Conservation (phyloP, 2,113 vertebrate genomes). For the Bufo bufo region DNA sequence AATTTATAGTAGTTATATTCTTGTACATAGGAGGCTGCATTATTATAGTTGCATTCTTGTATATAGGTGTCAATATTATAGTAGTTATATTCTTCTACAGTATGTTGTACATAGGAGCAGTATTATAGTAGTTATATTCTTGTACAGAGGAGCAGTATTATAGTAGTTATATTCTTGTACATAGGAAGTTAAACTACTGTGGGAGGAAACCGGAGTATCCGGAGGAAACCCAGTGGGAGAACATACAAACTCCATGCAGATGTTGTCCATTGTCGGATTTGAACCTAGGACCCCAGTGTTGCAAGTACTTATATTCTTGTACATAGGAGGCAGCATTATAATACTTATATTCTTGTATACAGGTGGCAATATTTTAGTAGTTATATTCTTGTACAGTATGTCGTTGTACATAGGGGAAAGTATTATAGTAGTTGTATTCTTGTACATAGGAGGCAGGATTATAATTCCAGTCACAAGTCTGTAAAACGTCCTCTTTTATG, state of each 20-base stretch:
- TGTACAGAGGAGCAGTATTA: neutral
- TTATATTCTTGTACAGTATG: neutral
- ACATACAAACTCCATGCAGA: too few relatives aligned
- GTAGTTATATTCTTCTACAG: neutral
- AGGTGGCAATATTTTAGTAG: too few relatives aligned
- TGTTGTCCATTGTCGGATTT: too few relatives aligned
- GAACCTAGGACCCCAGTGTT: too few relatives aligned
- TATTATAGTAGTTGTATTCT: conserved; percentile 3
- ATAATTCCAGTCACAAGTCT: too few relatives aligned
- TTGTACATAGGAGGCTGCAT: neutral
- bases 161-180: neutral
- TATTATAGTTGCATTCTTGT: conserved; percentile 1
- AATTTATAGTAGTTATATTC: conserved; percentile 16
- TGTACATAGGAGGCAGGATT: neutral
- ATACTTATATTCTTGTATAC: neutral
- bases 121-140: conserved; percentile 7
- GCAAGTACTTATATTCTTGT: too few relatives aligned
- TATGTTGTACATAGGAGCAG: neutral
- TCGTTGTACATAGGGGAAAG: neutral
- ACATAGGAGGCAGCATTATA: neutral
- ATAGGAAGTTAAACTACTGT: neutral
- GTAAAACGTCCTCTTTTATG: too few relatives aligned
- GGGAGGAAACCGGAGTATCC: too few relatives aligned
- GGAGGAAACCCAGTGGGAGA: too few relatives aligned
- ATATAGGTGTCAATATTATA: neutral